Conservation (phyloP, 2,113 vertebrate species). For the Aleadryas rufinucha region DNA sequence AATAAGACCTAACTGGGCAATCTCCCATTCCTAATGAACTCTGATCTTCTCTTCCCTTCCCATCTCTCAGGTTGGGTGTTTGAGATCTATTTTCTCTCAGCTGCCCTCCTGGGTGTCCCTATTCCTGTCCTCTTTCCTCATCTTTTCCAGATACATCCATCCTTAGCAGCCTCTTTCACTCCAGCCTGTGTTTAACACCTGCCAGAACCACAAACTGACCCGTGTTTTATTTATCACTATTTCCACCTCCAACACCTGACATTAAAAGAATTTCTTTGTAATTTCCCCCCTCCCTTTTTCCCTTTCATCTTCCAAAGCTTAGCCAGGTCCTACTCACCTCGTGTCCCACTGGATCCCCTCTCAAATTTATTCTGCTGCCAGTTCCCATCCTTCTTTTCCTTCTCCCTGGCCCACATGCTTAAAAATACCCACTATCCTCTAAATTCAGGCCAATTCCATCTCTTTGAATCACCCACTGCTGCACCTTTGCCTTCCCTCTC, state of each 20-base stretch:
- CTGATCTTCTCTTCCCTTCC: neutral
- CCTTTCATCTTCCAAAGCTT: neutral
- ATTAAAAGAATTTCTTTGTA: fast-evolving
- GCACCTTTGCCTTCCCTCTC: neutral
- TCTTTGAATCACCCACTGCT: neutral
- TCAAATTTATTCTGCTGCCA: neutral
- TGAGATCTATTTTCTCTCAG: neutral
- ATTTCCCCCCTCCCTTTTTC: neutral
- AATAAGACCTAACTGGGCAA: neutral
- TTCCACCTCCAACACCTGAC: neutral
- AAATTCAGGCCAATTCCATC: neutral
- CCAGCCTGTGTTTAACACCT: neutral
- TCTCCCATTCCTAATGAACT: neutral
- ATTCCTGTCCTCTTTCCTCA: neutral
- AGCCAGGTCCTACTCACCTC: neutral
- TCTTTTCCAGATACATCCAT: neutral
- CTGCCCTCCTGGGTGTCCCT: neutral
- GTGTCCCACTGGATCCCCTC: neutral
- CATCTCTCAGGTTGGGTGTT: neutral
- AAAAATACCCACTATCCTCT: neutral
- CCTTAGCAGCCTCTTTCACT: neutral
- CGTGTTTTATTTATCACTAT: neutral
- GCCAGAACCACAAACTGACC: neutral
- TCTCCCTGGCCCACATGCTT: neutral
- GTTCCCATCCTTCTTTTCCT: neutral